These are phyloP conservation scores for Alligator sinensis DNA, from an alignment of 2,113 vertebrate species.

Conservation along the genomic window DNA sequence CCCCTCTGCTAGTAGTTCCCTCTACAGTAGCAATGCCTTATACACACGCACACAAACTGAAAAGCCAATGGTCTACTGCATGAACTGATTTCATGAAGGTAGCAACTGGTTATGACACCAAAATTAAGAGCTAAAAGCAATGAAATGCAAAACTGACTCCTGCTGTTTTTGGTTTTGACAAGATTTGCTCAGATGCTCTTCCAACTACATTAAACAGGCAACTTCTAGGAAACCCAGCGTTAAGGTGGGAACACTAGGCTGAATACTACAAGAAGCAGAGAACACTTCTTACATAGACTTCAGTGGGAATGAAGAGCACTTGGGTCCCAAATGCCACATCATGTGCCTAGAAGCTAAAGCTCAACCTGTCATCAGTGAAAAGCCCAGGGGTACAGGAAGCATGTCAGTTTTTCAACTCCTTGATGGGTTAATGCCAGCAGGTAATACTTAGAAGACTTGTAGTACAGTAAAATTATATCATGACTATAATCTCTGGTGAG, in stretches of 20 bases:
- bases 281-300: not conserved
- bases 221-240: not conserved
- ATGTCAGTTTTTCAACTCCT: not conserved
- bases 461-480: not conserved
- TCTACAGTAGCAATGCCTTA: not conserved
- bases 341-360: fast-evolving
- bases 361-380: not conserved
- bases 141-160: not conserved
- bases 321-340: fast-evolving
- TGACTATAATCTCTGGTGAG: not conserved
- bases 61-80: not conserved
- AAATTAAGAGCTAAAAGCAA: not conserved
- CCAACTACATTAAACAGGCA: not conserved
- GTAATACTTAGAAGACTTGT: not conserved
- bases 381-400: not conserved
- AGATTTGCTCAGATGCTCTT: no score
- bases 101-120: not conserved
- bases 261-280: not conserved
- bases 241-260: not conserved
- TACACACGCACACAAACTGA: not conserved
- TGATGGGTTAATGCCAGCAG: fast-evolving
- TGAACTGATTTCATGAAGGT: not conserved
- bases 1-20: not conserved
- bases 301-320: not conserved
- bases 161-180: not conserved